A percentile compares a stretch with the other conserved stretches of the same genome.
These are phyloP conservation scores for Chaetorhynchus papuensis DNA, from an alignment of 2,113 vertebrate genomes.

Conservation along the genomic window DNA sequence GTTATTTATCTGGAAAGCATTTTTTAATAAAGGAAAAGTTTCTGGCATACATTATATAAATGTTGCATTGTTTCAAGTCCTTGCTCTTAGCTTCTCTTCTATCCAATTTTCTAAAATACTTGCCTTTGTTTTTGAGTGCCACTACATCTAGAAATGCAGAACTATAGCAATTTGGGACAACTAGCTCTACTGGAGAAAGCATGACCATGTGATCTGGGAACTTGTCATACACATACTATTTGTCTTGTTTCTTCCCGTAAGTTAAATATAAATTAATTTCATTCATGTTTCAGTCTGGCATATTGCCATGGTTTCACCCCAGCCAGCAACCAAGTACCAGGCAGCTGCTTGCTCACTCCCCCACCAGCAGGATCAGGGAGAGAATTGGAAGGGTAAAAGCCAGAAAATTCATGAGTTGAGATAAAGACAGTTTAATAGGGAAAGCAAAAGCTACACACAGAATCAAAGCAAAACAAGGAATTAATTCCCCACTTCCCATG, in stretches of 20 bases:
- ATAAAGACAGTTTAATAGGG: not conserved
- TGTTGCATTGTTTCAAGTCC: conserved; percentile 45
- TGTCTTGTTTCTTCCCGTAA: not conserved
- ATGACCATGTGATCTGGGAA: not conserved
- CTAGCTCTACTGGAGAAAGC: not conserved
- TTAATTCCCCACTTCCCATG: not conserved
- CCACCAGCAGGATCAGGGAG: not conserved
- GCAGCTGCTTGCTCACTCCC: not conserved
- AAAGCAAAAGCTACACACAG: not conserved
- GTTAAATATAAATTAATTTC: not conserved
- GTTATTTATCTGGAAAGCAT: conserved; percentile 60
- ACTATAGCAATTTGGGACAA: not conserved
- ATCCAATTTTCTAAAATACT: conserved; percentile 34
- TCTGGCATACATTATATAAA: conserved; percentile 42
- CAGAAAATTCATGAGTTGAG: not conserved
- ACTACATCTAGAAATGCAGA: not conserved
- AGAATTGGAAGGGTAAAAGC: not conserved
- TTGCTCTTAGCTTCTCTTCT: conserved; percentile 23
- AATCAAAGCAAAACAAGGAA: not conserved
- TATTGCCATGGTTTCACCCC: not conserved
- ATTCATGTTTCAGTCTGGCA: not conserved
- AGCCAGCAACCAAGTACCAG: not conserved
- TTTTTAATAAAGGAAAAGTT: conserved; percentile 60
- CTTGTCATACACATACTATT: not conserved
- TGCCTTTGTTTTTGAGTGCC: not conserved